phyloP scores from a whole-genome alignment of 2,888 invertebrate genomes.

The Amblyteles armatorius region DNA sequence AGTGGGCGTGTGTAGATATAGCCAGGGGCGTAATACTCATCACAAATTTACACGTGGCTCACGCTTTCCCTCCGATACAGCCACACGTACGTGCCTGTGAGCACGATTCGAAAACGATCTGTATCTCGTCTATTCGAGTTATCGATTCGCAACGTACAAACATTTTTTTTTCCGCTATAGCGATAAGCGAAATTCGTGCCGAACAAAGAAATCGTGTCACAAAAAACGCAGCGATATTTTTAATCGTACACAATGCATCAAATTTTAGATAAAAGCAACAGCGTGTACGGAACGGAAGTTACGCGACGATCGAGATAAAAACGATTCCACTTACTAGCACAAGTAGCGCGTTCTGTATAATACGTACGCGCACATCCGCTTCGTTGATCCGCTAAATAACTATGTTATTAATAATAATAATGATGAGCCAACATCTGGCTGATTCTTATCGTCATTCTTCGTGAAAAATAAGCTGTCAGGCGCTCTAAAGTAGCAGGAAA shows the following conservation, averaged over 20 bases:
- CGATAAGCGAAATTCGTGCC: conserved; percentile 2
- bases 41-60: conserved; percentile 20
- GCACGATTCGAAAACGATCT: conserved; percentile 20
- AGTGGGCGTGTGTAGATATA: conserved; percentile 6
- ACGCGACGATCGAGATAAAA: not conserved
- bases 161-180: not conserved
- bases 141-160: not conserved
- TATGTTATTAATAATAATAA: not conserved
- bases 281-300: not conserved
- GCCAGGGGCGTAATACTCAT: conserved; percentile 29
- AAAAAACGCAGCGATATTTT: not conserved
- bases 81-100: conserved; percentile 19
- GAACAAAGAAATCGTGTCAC: not conserved
- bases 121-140: conserved; percentile 28
- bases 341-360: not conserved
- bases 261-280: not conserved
- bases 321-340: not conserved
- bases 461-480: not conserved
- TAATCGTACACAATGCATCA: not conserved
- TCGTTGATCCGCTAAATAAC: not conserved
- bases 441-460: not conserved
- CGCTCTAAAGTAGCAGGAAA: not conserved
- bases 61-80: conserved; percentile 22
- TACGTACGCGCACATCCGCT: not conserved
- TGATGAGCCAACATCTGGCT: not conserved